phyloP scores from a whole-genome alignment of 2,888 invertebrate genomes.

The Cloeon dipterum region DNA sequence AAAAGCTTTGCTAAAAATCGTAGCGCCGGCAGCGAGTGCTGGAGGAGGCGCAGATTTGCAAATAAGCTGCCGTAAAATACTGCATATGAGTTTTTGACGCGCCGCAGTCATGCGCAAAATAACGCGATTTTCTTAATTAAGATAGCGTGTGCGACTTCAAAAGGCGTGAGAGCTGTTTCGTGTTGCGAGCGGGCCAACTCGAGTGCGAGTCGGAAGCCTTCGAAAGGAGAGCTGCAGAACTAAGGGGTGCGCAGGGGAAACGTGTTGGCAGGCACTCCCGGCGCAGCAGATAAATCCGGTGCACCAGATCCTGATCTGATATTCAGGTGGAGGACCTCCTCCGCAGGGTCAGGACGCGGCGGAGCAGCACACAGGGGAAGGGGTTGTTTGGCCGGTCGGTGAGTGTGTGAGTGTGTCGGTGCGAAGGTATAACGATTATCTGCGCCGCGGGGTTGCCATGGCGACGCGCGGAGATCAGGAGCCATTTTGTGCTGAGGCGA shows the following conservation, averaged over 20 bases:
- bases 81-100: too few species aligned
- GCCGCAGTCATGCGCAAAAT: too few species aligned
- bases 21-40: too few species aligned
- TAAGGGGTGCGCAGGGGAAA: conserved; percentile 4
- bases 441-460: background rate
- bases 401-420: conserved; percentile 20
- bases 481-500: conserved; percentile 12
- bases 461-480: background rate
- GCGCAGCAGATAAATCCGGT: conserved; percentile 23
- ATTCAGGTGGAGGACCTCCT: too few species aligned
- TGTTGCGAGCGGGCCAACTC: conserved; percentile 10
- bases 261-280: conserved; percentile 24
- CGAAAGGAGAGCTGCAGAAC: conserved; percentile 5
- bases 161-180: background rate
- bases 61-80: too few species aligned
- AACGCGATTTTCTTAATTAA: too few species aligned
- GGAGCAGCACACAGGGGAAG: too few species aligned
- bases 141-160: too few species aligned
- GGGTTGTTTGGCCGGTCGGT: conserved; percentile 16
- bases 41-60: too few species aligned
- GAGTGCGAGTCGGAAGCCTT: conserved; percentile 14
- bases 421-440: background rate
- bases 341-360: conserved; percentile 15
- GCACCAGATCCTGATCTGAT: too few species aligned
- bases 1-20: too few species aligned